Evolutionary conservation across 2,888 invertebrate species (phyloP).

Genomic region (Amphipoea lucens): DNA sequence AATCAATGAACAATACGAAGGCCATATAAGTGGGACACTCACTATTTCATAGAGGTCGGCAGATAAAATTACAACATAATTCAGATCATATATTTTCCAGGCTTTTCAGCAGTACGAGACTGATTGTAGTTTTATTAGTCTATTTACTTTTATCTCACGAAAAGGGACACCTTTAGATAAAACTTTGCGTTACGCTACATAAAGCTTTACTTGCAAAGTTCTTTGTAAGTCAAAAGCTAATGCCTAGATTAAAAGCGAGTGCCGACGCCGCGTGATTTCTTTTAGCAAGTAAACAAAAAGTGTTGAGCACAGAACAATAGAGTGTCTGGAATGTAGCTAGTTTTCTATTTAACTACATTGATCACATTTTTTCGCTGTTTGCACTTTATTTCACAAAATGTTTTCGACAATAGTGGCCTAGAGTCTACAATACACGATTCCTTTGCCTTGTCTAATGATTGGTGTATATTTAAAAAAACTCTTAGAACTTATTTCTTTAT

Average conservation of each 20-base stretch:
- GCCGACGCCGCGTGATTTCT: slow-evolving; percentile 48
- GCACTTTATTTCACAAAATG: slow-evolving; percentile 1
- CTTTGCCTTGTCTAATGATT: not conserved
- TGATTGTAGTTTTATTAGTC: slow-evolving; percentile 48
- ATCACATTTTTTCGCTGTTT: slow-evolving; percentile 8
- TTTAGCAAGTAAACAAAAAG: slow-evolving; percentile 59
- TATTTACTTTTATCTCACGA: slow-evolving; percentile 33
- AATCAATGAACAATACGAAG: slow-evolving; percentile 47
- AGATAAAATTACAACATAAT: slow-evolving; percentile 47
- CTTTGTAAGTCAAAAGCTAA: slow-evolving; percentile 56
- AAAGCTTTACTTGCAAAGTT: slow-evolving; percentile 47
- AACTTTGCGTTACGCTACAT: slow-evolving; percentile 38
- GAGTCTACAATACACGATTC: not conserved
- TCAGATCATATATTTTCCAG: slow-evolving; percentile 45
- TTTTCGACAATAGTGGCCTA: not conserved
- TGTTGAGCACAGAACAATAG: slow-evolving; percentile 54
- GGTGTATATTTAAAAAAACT: not conserved
- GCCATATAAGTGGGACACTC: slow-evolving; percentile 24
- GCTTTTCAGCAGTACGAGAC: slow-evolving; percentile 10
- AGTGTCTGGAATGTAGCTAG: slow-evolving; percentile 26
- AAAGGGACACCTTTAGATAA: slow-evolving; percentile 32
- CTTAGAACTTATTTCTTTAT: too few species aligned
- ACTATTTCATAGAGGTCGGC: slow-evolving; percentile 53
- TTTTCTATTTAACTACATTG: slow-evolving; percentile 8
- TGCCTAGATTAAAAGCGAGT: slow-evolving; percentile 67